Conservation (phyloP, 2,888 invertebrate species). For the Drosophila bunnanda region DNA sequence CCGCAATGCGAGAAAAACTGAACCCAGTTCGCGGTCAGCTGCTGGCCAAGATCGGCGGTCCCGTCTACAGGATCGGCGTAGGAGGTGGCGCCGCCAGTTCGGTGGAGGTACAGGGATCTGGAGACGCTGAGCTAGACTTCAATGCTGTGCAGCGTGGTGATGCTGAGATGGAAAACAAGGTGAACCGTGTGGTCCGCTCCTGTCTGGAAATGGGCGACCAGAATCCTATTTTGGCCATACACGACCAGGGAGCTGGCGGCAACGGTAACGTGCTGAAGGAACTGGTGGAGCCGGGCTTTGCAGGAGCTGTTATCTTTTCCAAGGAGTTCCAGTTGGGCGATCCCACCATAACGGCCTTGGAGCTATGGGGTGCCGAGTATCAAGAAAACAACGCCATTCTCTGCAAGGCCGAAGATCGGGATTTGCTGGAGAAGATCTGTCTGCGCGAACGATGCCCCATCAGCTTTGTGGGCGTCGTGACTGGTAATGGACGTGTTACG, state of each 20-base stretch:
- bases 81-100: constrained; percentile 99
- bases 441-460: constrained; percentile 96
- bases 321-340: constrained; percentile 96
- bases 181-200: constrained; percentile 96
- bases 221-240: constrained; percentile 97
- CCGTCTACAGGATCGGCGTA: constrained; percentile 98
- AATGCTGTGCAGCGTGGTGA: constrained; percentile 97
- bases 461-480: constrained; percentile 96
- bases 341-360: constrained; percentile 95
- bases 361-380: constrained; percentile 99
- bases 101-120: constrained; percentile 96
- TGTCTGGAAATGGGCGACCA: constrained; percentile 92
- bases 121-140: constrained; percentile 94
- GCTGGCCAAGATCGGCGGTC: constrained; percentile 98
- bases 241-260: constrained; percentile 99
- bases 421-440: constrained; percentile 90
- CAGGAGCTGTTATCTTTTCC: constrained; percentile 95
- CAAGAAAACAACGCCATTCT: constrained; percentile 97
- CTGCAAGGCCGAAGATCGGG: constrained; percentile 88
- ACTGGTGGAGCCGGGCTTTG: constrained; percentile 92
- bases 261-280: constrained; percentile 99
- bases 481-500: constrained; percentile 92
- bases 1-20: constrained; percentile 91
- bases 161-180: constrained; percentile 99
- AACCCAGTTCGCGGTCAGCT: constrained; percentile 92